phyloP scores from a whole-genome alignment of 2,113 vertebrate genomes.

The Accipiter virgatus region DNA sequence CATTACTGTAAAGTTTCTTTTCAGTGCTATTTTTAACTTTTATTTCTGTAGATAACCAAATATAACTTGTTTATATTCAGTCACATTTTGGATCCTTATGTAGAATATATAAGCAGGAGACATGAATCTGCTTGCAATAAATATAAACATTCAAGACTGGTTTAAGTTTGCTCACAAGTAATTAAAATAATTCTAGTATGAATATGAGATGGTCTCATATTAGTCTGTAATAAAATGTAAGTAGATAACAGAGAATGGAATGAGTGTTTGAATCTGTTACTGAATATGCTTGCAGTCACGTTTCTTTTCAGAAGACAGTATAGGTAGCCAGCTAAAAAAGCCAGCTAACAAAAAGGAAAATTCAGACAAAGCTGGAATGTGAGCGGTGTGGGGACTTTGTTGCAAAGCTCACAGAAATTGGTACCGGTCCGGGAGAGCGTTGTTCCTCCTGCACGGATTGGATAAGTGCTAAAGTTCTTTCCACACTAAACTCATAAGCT shows the following conservation, averaged over 20 bases:
- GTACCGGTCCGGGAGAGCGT: background rate
- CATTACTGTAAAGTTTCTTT: slow-evolving; percentile 81
- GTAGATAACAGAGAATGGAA: slow-evolving; percentile 9
- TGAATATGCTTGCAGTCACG: background rate
- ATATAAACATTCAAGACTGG: slow-evolving; percentile 65
- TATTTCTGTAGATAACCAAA: slow-evolving; percentile 78
- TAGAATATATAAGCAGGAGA: slow-evolving; percentile 73
- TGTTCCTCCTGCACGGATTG: background rate
- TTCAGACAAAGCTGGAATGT: background rate
- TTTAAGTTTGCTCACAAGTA: slow-evolving; percentile 34
- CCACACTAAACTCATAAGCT: background rate
- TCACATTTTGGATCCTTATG: slow-evolving; percentile 73
- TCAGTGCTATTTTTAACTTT: slow-evolving; percentile 81
- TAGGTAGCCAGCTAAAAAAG: background rate
- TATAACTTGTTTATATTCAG: slow-evolving; percentile 59
- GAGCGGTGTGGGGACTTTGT: background rate
- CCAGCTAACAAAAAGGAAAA: background rate
- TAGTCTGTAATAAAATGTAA: slow-evolving; percentile 61
- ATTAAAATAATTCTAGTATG: background rate
- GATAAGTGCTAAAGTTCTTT: background rate
- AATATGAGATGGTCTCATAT: slow-evolving; percentile 35
- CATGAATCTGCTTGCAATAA: slow-evolving; percentile 84
- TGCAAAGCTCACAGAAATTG: background rate
- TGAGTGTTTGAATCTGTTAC: background rate
- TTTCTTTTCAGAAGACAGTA: background rate